These are phyloP conservation scores for Podarcis siculus DNA, from an alignment of 2,797 vertebrate genomes.

Conservation along the genomic window DNA sequence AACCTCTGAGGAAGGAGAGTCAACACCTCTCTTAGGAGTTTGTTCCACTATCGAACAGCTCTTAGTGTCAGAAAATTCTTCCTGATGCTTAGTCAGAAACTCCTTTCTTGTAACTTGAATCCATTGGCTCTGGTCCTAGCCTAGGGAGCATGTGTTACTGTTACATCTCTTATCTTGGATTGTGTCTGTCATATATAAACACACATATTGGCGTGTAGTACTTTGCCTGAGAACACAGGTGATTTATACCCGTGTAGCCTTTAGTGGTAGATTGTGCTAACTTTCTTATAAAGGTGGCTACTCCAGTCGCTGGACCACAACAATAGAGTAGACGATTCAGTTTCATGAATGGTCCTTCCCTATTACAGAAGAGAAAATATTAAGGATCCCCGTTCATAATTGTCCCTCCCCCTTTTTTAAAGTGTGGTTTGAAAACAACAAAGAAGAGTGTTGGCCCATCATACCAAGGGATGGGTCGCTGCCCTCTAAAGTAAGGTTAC, in stretches of 20 bases:
- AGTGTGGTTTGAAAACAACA: neutral
- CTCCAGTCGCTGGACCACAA: too few relatives aligned
- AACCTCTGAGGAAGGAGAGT: too few relatives aligned
- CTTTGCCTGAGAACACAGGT: neutral
- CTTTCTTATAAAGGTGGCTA: neutral
- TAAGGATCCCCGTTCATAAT: neutral
- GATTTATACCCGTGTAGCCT: neutral
- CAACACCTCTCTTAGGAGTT: too few relatives aligned
- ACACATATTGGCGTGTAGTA: neutral
- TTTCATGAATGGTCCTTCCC: too few relatives aligned
- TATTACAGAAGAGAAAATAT: neutral
- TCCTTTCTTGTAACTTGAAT: too few relatives aligned
- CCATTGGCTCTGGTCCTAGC: too few relatives aligned
- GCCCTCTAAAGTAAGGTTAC: neutral
- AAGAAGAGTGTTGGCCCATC: neutral
- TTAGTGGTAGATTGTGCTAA: neutral
- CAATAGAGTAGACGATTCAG: too few relatives aligned
- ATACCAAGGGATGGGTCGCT: neutral
- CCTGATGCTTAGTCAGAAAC: too few relatives aligned
- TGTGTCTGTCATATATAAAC: neutral
- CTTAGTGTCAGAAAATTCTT: too few relatives aligned
- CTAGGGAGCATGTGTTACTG: neutral
- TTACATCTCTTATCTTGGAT: neutral
- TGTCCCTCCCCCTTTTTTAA: fast-evolving
- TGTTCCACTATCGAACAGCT: too few relatives aligned